Conservation (phyloP, 2,113 vertebrate species). For the Tychaedon coryphoeus region DNA sequence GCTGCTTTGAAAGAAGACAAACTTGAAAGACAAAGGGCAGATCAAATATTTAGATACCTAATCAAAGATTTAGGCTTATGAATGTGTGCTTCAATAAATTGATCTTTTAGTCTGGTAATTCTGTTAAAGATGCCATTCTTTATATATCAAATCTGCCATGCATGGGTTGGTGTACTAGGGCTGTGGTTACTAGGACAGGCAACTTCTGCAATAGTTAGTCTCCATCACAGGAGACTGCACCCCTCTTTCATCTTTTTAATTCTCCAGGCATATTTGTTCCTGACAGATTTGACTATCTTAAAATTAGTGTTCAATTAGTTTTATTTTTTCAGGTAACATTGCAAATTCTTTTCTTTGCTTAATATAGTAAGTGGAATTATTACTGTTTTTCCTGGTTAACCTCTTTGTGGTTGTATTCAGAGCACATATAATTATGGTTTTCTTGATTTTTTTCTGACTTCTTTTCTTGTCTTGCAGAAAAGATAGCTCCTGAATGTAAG, state of each 20-base stretch:
- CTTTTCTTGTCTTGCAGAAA: neutral
- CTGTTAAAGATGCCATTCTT: neutral
- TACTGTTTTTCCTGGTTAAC: neutral
- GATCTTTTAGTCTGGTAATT: neutral
- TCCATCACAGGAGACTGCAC: neutral
- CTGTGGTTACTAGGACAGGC: neutral
- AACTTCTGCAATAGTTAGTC: neutral
- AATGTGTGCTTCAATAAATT: neutral
- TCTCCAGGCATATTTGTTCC: neutral
- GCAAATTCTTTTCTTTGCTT: neutral
- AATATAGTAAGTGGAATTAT: neutral
- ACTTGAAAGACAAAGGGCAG: neutral
- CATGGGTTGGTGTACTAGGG: neutral
- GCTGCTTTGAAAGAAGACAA: neutral
- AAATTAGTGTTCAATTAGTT: neutral
- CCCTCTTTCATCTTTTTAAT: neutral
- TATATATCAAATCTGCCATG: neutral
- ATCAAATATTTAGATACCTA: neutral
- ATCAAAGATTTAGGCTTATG: neutral
- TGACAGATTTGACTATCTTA: neutral
- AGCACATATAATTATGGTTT: neutral
- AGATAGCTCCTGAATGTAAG: neutral
- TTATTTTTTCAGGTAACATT: neutral
- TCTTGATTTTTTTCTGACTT: neutral
- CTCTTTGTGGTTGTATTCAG: neutral